These are phyloP conservation scores for Zaprionus ghesquierei DNA, from an alignment of 1,140 invertebrate species.

Conservation along the genomic window DNA sequence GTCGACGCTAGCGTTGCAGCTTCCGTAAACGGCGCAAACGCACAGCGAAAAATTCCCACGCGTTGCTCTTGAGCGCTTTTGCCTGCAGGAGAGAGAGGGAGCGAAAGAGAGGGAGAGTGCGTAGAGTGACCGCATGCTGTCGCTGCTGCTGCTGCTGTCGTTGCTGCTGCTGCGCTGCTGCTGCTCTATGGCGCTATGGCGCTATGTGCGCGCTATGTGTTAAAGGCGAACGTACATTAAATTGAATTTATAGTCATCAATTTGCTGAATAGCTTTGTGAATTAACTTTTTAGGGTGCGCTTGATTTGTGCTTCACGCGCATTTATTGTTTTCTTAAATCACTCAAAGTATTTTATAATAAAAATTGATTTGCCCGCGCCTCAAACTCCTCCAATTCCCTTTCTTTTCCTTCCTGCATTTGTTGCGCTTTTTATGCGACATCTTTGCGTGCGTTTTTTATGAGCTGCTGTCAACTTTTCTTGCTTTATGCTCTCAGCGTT, in stretches of 20 bases:
- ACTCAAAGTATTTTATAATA: constrained; percentile 76
- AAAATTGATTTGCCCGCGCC: constrained; percentile 62
- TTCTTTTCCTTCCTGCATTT: background rate
- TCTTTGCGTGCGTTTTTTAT: constrained; percentile 71
- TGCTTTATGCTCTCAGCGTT: constrained; percentile 30
- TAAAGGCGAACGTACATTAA: constrained; percentile 79
- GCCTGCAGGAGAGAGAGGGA: background rate
- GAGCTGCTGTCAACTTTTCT: constrained; percentile 63
- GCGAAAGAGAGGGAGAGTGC: background rate
- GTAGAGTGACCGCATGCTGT: constrained; percentile 32
- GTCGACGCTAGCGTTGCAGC: constrained; percentile 5
- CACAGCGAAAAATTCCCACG: constrained; percentile 48
- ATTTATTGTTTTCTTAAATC: constrained; percentile 80
- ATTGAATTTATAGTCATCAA: constrained; percentile 81
- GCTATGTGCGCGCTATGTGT: constrained; percentile 25
- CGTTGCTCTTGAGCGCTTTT: constrained; percentile 49
- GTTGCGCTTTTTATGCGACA: constrained; percentile 64
- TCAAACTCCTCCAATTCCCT: background rate
- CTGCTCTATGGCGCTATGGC: background rate
- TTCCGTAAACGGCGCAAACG: constrained; percentile 53
- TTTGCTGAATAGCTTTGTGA: constrained; percentile 75
- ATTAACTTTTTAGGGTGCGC: constrained; percentile 70
- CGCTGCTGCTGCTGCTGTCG: background rate
- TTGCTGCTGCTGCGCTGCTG: background rate
- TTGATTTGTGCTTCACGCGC: constrained; percentile 64